phyloP scores from a whole-genome alignment of 1,140 invertebrate species.

The Hycleus phaleratus region DNA sequence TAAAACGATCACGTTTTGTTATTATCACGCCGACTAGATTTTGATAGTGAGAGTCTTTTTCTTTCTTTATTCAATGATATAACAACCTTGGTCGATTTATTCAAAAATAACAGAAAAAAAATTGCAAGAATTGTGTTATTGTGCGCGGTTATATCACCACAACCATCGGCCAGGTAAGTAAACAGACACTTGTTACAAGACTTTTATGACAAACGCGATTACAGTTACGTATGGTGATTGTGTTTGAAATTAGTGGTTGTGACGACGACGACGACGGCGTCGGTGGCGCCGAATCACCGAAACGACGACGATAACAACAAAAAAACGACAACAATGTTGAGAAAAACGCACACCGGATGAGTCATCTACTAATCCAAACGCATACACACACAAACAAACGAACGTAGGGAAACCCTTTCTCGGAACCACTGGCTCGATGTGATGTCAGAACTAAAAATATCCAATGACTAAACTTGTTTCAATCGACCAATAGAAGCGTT shows the following conservation, averaged over 20 bases:
- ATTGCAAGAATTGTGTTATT: too few relatives aligned
- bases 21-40: background rate
- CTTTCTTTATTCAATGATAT: background rate
- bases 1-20: background rate
- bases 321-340: background rate
- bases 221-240: background rate
- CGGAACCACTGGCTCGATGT: constrained; percentile 32
- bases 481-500: constrained; percentile 7
- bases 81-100: constrained; percentile 3
- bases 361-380: constrained; percentile 1
- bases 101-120: background rate
- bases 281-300: background rate
- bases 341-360: constrained; percentile 13
- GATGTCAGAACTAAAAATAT: constrained; percentile 39
- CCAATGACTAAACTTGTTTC: constrained; percentile 11
- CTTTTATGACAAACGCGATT: background rate
- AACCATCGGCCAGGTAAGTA: background rate
- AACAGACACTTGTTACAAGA: constrained; percentile 10
- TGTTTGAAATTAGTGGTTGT: background rate
- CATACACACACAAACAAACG: constrained; percentile 29
- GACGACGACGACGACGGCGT: background rate
- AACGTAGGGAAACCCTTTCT: constrained; percentile 35
- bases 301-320: too few relatives aligned
- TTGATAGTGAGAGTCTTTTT: background rate
- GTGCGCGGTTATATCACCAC: background rate